Evolutionary conservation across 2,888 invertebrate genomes (phyloP), one percentile per base, ranked within the genome.

Genomic region (Mesorhabditis belari): DNA sequence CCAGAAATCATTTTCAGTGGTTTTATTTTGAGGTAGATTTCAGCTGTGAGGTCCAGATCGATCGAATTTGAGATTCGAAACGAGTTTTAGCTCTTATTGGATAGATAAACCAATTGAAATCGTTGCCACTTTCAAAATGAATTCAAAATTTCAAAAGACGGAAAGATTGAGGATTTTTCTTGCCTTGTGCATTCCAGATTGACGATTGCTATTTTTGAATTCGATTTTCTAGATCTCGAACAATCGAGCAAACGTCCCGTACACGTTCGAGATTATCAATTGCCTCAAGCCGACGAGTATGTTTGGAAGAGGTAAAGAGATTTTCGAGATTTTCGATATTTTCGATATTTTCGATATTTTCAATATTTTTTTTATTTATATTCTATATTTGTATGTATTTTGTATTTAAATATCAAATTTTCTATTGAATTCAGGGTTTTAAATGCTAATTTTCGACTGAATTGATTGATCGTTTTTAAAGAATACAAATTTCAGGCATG

Each of bases 241-340:
- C 81, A 90, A 90, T 88, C 83, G 85, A 60, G 86, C 87, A 58
- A 85, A 86, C 60, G 84, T 85, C 3, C 85, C 87, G 0, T 91
- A 91, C 81, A 86, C 87, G 50, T 91, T 91, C 83, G 91, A 91
- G 81, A 89, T 91, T 58, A 87, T 90, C 74, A 91, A 91, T 84
- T 90, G 90, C 82, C 88, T 90, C 80, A 91, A 91, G 81, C 86
- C 87, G 49, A 89, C 89, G 80, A 90, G 90, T 74, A 90, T 91
- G 83, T 91, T 90, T 82, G 90, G 90, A 81, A 88, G 88, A 80
- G 91, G 86, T 85, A 71, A 74, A 80, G 69, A 9, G 35, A 35
- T 6, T 12, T 6, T n/a, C 6, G 6, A 21, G 19, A 21, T 17
- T n/a, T 9, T 51, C 6, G 6, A 19, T 51, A 21, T 51, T 51